Conservation (phyloP, 53 echinoderm and acorn worm genomes). For the Paelopatides confundens region DNA sequence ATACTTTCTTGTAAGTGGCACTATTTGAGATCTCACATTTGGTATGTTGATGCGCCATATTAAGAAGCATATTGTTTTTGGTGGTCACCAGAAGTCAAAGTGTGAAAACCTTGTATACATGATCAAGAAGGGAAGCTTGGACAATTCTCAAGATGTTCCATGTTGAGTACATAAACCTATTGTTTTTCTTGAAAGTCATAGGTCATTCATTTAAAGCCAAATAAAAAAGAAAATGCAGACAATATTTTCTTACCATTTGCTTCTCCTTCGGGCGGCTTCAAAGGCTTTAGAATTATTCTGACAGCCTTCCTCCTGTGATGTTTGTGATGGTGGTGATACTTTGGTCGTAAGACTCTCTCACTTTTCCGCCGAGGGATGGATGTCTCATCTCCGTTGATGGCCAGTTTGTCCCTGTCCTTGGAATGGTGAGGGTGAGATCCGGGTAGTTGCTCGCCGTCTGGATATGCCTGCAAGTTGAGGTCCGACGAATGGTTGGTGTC, state of each 20-base stretch:
- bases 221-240: neutral
- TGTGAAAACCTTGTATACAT: neutral
- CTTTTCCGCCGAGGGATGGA: slow-evolving; percentile 35
- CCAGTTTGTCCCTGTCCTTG: neutral
- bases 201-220: neutral
- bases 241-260: neutral
- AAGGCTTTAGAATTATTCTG: slow-evolving; percentile 88
- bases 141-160: too few relatives aligned
- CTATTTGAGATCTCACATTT: too few relatives aligned
- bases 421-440: slow-evolving; percentile 39
- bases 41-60: too few relatives aligned
- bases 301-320: slow-evolving; percentile 86
- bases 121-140: neutral
- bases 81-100: too few relatives aligned
- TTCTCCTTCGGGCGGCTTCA: slow-evolving; percentile 77
- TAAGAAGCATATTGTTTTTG: too few relatives aligned
- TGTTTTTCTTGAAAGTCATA: too few relatives aligned
- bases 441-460: slow-evolving; percentile 13
- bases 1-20: too few relatives aligned
- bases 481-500: neutral
- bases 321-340: slow-evolving; percentile 47
- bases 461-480: neutral
- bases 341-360: slow-evolving; percentile 33
- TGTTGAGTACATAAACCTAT: too few relatives aligned
- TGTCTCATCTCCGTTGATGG: slow-evolving; percentile 32